Evolutionary conservation across 2,888 invertebrate genomes (phyloP).

Genomic region (Euplagia quadripunctaria): DNA sequence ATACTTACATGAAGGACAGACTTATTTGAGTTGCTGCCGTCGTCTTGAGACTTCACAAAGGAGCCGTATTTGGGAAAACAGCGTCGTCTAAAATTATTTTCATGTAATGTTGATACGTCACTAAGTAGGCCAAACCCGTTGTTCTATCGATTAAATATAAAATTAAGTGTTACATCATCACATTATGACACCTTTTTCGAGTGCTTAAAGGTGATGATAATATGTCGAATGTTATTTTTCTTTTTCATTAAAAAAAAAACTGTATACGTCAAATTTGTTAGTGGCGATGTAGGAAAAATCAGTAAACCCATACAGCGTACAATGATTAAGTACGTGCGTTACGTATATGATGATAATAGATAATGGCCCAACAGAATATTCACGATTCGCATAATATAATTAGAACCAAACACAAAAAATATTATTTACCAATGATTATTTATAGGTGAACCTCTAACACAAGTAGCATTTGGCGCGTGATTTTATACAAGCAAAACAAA

Average conservation of each 20-base stretch:
- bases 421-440: slow-evolving; percentile 3
- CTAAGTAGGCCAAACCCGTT: background rate
- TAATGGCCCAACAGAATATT: background rate
- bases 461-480: slow-evolving; percentile 29
- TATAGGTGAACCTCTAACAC: slow-evolving; percentile 1
- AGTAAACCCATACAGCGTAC: background rate
- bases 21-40: no score
- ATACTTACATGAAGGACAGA: no score
- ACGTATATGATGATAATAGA: background rate
- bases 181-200: background rate
- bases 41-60: background rate
- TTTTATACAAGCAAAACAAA: slow-evolving; percentile 44
- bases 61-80: background rate
- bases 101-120: background rate
- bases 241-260: background rate
- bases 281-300: background rate
- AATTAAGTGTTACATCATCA: background rate
- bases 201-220: background rate
- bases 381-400: background rate
- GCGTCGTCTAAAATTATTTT: background rate
- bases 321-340: background rate
- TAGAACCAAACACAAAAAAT: background rate
- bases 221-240: background rate
- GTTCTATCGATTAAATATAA: background rate
- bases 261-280: background rate